Percentiles rank a stretch among this genome's conserved stretches.
These are phyloP conservation scores for Ciconia boyciana DNA, from an alignment of 2,113 vertebrate species.

Conservation along the genomic window DNA sequence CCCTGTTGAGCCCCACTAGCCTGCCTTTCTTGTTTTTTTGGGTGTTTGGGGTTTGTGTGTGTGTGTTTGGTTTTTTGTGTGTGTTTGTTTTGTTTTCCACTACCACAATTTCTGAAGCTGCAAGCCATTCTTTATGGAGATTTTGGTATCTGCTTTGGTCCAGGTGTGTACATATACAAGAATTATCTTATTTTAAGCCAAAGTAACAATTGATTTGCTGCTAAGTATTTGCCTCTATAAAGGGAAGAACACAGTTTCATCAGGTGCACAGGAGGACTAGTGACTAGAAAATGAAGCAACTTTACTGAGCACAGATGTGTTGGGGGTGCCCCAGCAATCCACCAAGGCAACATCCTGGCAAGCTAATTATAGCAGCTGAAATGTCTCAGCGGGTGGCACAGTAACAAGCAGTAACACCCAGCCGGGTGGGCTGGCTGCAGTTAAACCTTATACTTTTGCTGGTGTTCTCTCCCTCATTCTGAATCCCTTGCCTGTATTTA, in stretches of 20 bases:
- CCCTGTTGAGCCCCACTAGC: neutral
- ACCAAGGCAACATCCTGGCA: neutral
- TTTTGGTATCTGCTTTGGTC: neutral
- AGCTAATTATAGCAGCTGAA: conserved; percentile 40
- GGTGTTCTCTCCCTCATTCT: neutral
- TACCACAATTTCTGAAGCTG: neutral
- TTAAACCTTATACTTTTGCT: neutral
- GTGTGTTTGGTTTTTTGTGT: neutral
- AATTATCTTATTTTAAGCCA: neutral
- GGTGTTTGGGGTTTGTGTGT: neutral
- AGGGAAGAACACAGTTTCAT: neutral
- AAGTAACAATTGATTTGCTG: neutral
- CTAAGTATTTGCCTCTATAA: neutral
- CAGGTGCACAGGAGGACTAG: neutral
- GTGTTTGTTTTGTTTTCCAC: neutral
- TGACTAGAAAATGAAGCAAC: neutral
- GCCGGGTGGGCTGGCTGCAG: conserved; percentile 49
- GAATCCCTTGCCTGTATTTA: conserved; percentile 69
- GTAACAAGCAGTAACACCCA: conserved; percentile 37
- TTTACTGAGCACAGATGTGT: neutral
- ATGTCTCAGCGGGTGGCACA: neutral
- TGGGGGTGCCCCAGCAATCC: neutral
- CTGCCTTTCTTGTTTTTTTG: neutral
- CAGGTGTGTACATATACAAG: neutral
- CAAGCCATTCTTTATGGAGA: neutral